These are phyloP conservation scores for Drosophila demipolita DNA, from an alignment of 2,888 invertebrate species.

Conservation along the genomic window DNA sequence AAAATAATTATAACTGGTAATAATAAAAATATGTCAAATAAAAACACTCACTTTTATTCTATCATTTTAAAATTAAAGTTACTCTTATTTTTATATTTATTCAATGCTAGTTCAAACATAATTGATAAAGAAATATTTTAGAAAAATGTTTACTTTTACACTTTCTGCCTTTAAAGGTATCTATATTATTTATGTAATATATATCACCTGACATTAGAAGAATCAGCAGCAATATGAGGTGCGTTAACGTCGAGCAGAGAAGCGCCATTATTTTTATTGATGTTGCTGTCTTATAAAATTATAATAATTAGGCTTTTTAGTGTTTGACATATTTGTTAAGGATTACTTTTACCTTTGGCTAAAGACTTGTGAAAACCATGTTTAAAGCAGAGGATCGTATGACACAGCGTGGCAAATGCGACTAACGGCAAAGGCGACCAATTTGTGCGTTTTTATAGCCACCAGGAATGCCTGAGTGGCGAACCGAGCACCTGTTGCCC, in stretches of 20 bases:
- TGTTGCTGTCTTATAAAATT: background rate
- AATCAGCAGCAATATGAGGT: constrained; percentile 41
- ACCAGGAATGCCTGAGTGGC: constrained; percentile 4
- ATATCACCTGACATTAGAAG: constrained; percentile 55
- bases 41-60: background rate
- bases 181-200: background rate
- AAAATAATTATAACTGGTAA: background rate
- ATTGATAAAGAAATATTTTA: background rate
- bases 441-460: constrained; percentile 61
- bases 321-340: constrained; percentile 14
- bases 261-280: constrained; percentile 39
- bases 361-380: constrained; percentile 26
- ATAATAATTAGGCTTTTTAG: background rate
- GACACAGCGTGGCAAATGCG: constrained; percentile 50
- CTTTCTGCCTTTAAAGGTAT: background rate
- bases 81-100: background rate
- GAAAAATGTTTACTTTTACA: background rate
- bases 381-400: constrained; percentile 28
- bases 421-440: constrained; percentile 48
- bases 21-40: background rate
- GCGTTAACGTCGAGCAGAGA: constrained; percentile 2
- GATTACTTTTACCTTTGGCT: background rate
- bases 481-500: constrained; percentile 69
- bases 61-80: background rate
- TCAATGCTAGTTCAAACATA: background rate